phyloP scores from a whole-genome alignment of 53 echinoderm and acorn worm genomes.

The Luidia sarsii region DNA sequence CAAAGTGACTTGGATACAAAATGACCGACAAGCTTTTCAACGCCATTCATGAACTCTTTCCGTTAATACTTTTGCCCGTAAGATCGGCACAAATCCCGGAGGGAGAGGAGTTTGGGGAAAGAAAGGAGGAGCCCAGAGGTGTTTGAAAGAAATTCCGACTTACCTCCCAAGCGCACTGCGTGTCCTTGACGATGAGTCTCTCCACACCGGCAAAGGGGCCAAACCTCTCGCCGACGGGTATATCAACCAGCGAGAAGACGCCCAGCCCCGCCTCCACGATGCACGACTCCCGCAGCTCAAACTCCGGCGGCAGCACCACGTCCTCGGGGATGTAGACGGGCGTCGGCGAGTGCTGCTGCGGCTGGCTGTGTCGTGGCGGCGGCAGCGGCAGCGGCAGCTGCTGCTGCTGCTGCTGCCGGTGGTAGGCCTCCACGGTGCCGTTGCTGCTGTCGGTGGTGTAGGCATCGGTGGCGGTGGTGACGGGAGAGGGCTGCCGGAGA shows the following conservation, averaged over 20 bases:
- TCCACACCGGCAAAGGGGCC: slow-evolving; percentile 71
- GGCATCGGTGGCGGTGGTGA: slow-evolving; percentile 18
- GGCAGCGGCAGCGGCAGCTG: background rate
- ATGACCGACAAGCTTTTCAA: too few relatives aligned
- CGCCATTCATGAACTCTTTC: too few relatives aligned
- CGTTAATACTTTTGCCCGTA: background rate
- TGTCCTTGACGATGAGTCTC: slow-evolving; percentile 50
- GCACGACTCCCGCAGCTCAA: slow-evolving; percentile 85
- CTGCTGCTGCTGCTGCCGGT: slow-evolving; percentile 10
- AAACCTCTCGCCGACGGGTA: slow-evolving; percentile 78
- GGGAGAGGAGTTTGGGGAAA: background rate
- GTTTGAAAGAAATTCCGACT: slow-evolving; percentile 33
- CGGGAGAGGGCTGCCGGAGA: slow-evolving; percentile 23
- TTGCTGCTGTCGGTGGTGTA: slow-evolving; percentile 10
- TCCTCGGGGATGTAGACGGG: slow-evolving; percentile 84
- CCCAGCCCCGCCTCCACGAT: slow-evolving; percentile 73
- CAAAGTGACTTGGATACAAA: too few relatives aligned
- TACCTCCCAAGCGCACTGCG: slow-evolving; percentile 91
- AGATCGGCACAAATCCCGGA: background rate
- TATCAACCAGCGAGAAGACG: slow-evolving; percentile 78
- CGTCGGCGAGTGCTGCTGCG: slow-evolving; percentile 13
- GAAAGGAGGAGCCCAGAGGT: background rate
- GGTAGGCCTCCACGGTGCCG: background rate
- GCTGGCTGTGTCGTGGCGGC: background rate
- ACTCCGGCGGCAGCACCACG: slow-evolving; percentile 82